Evolutionary conservation across 2,113 vertebrate genomes (phyloP).

Genomic region (Eonycteris spelaea): DNA sequence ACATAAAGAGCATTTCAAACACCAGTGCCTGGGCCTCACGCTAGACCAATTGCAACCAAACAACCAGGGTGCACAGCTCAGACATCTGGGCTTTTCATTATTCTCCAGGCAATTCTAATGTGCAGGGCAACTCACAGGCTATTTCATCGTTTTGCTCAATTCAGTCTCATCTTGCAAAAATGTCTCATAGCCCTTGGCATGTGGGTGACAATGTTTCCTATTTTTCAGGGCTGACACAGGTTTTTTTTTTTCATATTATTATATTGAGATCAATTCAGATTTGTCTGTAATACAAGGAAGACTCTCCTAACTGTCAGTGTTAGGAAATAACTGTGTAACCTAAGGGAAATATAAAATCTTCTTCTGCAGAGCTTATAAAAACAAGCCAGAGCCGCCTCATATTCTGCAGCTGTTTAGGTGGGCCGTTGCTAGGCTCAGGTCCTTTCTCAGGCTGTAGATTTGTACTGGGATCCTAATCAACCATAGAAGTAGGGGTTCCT

Average conservation of each 20-base stretch:
- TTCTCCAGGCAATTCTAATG: constrained; percentile 19
- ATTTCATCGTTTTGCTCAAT: constrained; percentile 7
- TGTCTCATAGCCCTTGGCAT: constrained; percentile 51
- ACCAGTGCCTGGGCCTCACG: neutral
- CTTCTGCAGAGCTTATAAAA: constrained; percentile 45
- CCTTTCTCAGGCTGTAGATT: neutral
- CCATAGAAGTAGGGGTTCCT: neutral
- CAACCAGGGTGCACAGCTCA: neutral
- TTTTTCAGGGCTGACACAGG: constrained; percentile 50
- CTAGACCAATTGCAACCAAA: neutral
- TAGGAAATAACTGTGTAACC: constrained; percentile 55
- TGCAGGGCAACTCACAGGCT: neutral
- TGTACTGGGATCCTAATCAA: neutral
- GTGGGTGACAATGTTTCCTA: constrained; percentile 52
- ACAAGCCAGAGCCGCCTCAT: constrained; percentile 6
- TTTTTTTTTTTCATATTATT: constrained; percentile 47
- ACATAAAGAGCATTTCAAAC: neutral
- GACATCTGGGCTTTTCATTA: neutral
- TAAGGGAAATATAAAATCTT: constrained; percentile 45
- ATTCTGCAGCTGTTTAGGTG: constrained; percentile 19
- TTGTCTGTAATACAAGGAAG: constrained; percentile 61
- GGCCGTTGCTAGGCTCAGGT: neutral
- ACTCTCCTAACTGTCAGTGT: constrained; percentile 58
- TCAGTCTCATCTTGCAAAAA: constrained; percentile 46
- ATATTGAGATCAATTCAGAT: constrained; percentile 70